These are phyloP conservation scores for Pithys albifrons DNA, from an alignment of 2,113 vertebrate genomes.

Conservation along the genomic window DNA sequence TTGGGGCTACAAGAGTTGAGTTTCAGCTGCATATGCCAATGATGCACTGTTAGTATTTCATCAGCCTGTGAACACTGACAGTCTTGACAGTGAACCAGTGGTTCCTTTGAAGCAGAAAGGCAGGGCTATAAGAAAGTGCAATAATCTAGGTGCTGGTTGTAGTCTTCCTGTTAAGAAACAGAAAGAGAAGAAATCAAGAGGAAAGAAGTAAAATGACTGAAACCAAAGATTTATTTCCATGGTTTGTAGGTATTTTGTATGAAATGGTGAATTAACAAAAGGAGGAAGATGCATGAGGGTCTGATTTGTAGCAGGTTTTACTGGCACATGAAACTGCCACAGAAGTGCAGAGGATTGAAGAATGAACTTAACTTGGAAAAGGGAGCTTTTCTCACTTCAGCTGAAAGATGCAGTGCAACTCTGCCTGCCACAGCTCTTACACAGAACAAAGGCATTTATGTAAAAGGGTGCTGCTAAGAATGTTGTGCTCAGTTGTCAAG, in stretches of 20 bases:
- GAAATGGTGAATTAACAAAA: background rate
- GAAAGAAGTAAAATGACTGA: background rate
- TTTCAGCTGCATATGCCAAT: fast-evolving
- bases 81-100: background rate
- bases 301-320: background rate
- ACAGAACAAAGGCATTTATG: background rate
- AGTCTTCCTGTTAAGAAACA: background rate
- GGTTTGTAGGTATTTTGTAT: background rate
- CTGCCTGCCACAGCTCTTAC: background rate
- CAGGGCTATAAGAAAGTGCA: background rate
- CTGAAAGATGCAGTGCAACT: background rate
- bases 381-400: background rate
- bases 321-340: background rate
- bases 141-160: background rate
- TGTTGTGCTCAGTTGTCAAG: background rate
- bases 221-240: background rate
- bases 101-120: background rate
- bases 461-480: background rate
- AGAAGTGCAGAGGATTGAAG: background rate
- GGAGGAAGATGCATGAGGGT: fast-evolving
- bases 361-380: background rate
- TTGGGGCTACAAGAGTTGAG: background rate
- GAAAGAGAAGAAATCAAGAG: background rate
- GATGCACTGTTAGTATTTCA: background rate
- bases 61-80: background rate